Conservation (phyloP, 2,113 vertebrate species). For the Xiphophorus maculatus region DNA sequence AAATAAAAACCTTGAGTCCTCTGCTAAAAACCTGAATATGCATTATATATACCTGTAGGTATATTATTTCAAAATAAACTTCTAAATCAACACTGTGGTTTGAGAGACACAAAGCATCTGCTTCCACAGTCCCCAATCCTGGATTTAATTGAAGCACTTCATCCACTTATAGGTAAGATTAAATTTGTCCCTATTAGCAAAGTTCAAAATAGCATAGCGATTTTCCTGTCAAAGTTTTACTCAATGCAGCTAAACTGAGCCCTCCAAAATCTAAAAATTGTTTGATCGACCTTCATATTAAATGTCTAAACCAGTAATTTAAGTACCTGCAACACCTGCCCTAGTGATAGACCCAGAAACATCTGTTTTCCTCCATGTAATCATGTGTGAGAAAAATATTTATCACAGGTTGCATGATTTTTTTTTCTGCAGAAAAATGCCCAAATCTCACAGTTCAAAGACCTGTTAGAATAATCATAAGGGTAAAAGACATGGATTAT, state of each 20-base stretch:
- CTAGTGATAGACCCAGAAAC: not conserved
- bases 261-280: not conserved
- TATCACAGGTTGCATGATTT: not conserved
- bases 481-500: slow-evolving; percentile 4
- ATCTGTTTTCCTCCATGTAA: not conserved
- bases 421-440: not conserved
- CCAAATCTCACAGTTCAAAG: not conserved
- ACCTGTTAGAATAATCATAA: slow-evolving; percentile 1
- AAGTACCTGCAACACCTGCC: not conserved
- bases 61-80: not conserved
- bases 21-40: not conserved
- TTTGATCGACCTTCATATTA: not conserved
- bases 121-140: not conserved
- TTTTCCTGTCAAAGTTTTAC: not conserved
- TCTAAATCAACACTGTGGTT: not conserved
- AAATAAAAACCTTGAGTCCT: not conserved
- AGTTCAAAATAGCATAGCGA: not conserved
- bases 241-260: too few species aligned
- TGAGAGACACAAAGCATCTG: not conserved
- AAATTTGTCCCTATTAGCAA: too few species aligned
- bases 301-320: not conserved
- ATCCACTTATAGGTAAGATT: not conserved
- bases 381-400: not conserved
- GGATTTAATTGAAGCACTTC: not conserved
- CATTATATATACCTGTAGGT: not conserved